Evolutionary conservation across 2,888 invertebrate genomes (phyloP), one percentile per base, ranked within the genome.

Genomic region (Dolichopus griseipennis): DNA sequence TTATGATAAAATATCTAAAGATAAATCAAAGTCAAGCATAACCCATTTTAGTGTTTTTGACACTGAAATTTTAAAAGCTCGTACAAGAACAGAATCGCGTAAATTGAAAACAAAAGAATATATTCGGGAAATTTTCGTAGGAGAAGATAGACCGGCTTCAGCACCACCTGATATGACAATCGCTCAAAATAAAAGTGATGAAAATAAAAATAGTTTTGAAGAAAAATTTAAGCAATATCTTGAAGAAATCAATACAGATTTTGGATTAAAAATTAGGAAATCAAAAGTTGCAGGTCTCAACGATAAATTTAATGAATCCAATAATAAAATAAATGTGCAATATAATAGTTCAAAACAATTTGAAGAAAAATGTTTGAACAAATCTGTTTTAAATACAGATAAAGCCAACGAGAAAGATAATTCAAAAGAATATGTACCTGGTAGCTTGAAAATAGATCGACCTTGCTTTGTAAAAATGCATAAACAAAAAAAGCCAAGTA

Each of bases 121-220:
- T 4, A 91, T 92, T 64, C 88, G 90, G 73, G 91, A 92, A 81
- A 91, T 92, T 3, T 92, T 93, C 78, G 92, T 92, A 1, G 80
- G 78, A 4, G 78, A 77, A 70, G 92, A 92, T 75, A 83, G 92
- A 63, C 91, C 93, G 0, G 91, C 92, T 0, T 92, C 92, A 0
- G 92, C 92, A 0, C 92, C 92, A 0, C 92, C 92, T 0, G 77
- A 78, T 69, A 76, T 79, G 33, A 78, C 76, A 1, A 82, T 82
- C 65, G 75, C 73, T 0, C 71, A 72, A 1, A 73, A 72, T 27
- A 70, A 68, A 37, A 65, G 65, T 8, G 73, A 73, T 9, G 72
- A 72, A 72, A 52, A 52, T 15, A 21, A 52, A 22, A 74, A 69
- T 72, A 78, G 77, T 10, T 80, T 79, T 68, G 76, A 77, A 67